phyloP scores from a whole-genome alignment of 2,888 invertebrate species.

The Trissolcus japonicus region DNA sequence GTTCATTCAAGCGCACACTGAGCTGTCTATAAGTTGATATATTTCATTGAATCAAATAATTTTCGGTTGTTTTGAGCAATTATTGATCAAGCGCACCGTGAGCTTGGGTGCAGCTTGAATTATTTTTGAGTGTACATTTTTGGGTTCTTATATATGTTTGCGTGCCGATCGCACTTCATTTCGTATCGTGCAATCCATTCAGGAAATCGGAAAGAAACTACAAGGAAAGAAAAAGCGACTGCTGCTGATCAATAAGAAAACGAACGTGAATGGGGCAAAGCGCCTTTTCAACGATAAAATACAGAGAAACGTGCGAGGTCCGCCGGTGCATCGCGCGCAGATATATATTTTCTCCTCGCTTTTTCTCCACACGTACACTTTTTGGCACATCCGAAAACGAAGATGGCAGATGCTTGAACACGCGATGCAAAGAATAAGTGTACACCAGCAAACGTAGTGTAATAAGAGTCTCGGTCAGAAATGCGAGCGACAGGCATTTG shows the following conservation, averaged over 20 bases:
- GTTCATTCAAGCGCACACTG: too few species aligned
- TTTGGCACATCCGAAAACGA: slow-evolving; percentile 3
- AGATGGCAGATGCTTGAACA: slow-evolving; percentile 19
- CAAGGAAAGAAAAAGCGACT: slow-evolving; percentile 18
- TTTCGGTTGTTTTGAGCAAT: too few species aligned
- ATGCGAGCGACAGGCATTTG: slow-evolving; percentile 24
- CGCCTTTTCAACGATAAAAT: slow-evolving; percentile 35
- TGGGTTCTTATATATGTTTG: slow-evolving; percentile 18
- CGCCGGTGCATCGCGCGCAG: too few species aligned
- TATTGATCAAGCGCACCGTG: too few species aligned
- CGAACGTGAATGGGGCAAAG: slow-evolving; percentile 38
- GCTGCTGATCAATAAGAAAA: slow-evolving; percentile 29
- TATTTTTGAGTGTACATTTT: too few species aligned
- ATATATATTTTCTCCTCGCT: not conserved
- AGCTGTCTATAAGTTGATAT: too few species aligned
- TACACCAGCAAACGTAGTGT: not conserved
- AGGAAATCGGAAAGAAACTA: slow-evolving; percentile 10
- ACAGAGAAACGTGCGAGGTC: slow-evolving; percentile 2
- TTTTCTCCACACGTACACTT: not conserved
- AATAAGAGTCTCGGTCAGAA: slow-evolving; percentile 14
- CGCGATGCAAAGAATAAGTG: slow-evolving; percentile 1
- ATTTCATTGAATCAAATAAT: too few species aligned
- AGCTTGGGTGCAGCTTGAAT: too few species aligned
- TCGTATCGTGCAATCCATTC: slow-evolving; percentile 43
- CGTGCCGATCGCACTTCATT: slow-evolving; percentile 38